phyloP scores from a whole-genome alignment of 1,140 invertebrate genomes.

The Rhizoglyphus robini region DNA sequence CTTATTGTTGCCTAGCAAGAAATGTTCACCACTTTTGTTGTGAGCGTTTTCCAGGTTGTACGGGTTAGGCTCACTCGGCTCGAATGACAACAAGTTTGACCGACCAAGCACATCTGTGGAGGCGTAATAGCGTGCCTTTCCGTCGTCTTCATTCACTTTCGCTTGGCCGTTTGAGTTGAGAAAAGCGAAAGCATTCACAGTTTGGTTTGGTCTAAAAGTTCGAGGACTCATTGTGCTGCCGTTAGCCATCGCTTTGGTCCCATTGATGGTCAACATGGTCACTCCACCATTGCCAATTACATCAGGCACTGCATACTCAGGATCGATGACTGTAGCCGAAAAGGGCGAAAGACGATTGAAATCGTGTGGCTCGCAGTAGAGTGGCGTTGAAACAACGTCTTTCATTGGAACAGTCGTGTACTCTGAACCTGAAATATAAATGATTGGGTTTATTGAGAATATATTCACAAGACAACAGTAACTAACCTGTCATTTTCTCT shows the following conservation, averaged over 20 bases:
- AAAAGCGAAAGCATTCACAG: neutral
- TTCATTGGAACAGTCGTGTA: constrained; percentile 8
- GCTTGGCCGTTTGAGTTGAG: neutral
- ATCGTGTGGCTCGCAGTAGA: constrained; percentile 19
- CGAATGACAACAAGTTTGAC: neutral
- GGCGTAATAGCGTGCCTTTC: constrained; percentile 12
- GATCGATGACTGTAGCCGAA: neutral
- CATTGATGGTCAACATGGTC: neutral
- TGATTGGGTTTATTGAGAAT: neutral
- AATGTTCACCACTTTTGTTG: neutral
- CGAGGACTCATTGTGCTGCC: neutral
- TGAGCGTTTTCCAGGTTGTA: neutral
- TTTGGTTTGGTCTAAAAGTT: neutral
- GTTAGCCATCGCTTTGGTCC: neutral
- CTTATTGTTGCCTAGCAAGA: neutral
- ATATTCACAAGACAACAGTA: neutral
- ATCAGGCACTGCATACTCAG: constrained; percentile 23
- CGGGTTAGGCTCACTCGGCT: neutral
- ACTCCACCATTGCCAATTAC: neutral
- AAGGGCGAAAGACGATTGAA: neutral
- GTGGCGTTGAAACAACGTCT: constrained; percentile 2
- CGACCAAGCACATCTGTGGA: constrained; percentile 8
- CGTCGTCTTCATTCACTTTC: neutral
- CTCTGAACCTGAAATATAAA: neutral
- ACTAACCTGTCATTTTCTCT: neutral